These are phyloP conservation scores for Gastrophryne carolinensis DNA, from an alignment of 2,797 vertebrate species.

Conservation along the genomic window DNA sequence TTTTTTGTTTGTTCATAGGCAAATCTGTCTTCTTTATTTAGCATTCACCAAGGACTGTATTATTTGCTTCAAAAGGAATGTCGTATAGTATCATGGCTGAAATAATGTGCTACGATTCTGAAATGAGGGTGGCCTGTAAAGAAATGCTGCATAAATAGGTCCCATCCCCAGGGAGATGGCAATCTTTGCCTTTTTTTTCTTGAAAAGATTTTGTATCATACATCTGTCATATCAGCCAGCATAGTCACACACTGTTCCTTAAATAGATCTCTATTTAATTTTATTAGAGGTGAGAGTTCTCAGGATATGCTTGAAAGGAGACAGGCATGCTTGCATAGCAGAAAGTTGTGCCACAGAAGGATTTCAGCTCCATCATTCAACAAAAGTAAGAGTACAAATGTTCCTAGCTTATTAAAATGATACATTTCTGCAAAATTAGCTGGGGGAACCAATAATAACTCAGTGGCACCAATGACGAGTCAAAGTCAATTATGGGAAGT, in stretches of 20 bases:
- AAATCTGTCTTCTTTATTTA: slow-evolving; percentile 33
- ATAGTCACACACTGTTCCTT: background rate
- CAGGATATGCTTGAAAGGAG: background rate
- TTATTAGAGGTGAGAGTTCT: background rate
- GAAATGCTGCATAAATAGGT: background rate
- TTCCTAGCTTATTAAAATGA: too few species aligned
- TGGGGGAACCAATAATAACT: too few species aligned
- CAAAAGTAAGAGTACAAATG: too few species aligned
- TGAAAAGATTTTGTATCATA: background rate
- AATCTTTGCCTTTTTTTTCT: background rate
- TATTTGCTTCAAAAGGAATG: background rate
- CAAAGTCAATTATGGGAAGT: too few species aligned
- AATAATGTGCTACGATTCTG: background rate
- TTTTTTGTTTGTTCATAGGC: slow-evolving; percentile 18
- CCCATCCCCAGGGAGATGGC: background rate
- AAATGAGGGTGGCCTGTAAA: background rate
- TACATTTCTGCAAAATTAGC: too few species aligned
- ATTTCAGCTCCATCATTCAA: too few species aligned
- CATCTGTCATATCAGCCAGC: slow-evolving; percentile 3
- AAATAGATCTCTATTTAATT: slow-evolving; percentile 13
- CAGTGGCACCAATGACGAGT: too few species aligned
- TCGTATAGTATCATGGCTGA: background rate
- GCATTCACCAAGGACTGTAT: background rate
- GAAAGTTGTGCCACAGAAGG: background rate
- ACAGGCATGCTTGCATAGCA: background rate